A percentile compares a stretch with the other conserved stretches of the same genome.
Conservation (phyloP, 1,140 invertebrate species). For the Copidosoma floridanum region DNA sequence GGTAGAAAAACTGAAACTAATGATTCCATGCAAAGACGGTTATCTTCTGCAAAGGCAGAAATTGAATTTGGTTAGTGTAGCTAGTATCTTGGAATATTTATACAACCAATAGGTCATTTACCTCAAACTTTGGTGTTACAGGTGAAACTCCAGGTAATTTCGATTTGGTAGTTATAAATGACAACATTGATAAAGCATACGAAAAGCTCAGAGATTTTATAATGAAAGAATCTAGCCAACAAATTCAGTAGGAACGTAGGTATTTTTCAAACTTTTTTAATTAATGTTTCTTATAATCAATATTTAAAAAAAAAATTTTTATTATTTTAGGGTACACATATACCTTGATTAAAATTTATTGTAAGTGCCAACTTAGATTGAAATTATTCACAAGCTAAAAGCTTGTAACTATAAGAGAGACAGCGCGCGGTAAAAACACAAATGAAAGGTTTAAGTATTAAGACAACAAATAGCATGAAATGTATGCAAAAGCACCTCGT, state of each 20-base stretch:
- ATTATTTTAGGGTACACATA: conserved; percentile 11
- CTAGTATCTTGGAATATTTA: neutral
- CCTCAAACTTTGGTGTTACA: conserved; percentile 43
- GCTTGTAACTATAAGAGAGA: no score
- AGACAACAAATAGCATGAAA: conserved; percentile 18
- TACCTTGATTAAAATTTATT: no score
- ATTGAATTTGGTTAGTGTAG: conserved; percentile 73
- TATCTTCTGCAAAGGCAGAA: conserved; percentile 74
- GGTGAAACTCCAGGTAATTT: conserved; percentile 79
- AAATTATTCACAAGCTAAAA: no score
- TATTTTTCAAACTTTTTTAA: conserved; percentile 6
- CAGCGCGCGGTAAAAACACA: no score
- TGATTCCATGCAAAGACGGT: conserved; percentile 74
- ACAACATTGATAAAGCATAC: conserved; percentile 88
- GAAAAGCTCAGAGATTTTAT: conserved; percentile 73
- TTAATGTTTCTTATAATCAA: neutral
- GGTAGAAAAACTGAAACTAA: conserved; percentile 86
- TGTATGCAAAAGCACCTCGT: neutral
- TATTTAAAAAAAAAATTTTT: neutral
- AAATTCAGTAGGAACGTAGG: conserved; percentile 33
- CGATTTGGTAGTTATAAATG: conserved; percentile 89
- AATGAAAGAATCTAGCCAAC: conserved; percentile 56
- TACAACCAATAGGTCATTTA: neutral
- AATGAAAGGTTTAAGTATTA: conserved; percentile 19
- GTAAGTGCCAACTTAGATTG: conserved; percentile 18